Evolutionary conservation across 2,888 invertebrate genomes (phyloP), one percentile per base, ranked within the genome.

Genomic region (Eilema depressum): DNA sequence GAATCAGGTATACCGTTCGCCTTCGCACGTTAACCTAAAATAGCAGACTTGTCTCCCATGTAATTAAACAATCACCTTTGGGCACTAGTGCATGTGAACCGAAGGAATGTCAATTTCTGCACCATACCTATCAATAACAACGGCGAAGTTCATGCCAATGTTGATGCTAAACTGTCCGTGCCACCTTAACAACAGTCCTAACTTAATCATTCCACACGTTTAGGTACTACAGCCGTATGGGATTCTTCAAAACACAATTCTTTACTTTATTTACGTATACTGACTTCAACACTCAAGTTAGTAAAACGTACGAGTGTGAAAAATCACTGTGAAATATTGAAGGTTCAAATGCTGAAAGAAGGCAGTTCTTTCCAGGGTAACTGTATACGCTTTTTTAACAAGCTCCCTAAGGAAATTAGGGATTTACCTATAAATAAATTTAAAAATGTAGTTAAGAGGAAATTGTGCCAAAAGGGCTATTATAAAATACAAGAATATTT

Each of bases 141-240:
- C 26, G 26, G 20, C 20, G 11, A 41, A 25, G 23, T 14, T 30
- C 28, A 53, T n/a, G 26, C 12, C 11, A 53, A 11, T 28, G 64
- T 47, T 53, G 63, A 64, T n/a, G 53, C 63, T 47, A 25, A 14
- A 64, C 47, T 64, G 47, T 64, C n/a, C 12, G 28, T 28, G 12
- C n/a, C 20, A 26, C 47, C 14, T 64, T 26, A 20, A 53, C 28
- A 11, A 63, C 20, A 5, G n/a, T 26, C 11, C 41, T 64, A n/a
- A 53, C 28, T 53, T 53, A 53, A 64, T 53, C 64, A 53, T 28
- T 53, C 47, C n/a, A 23, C 53, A n/a, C 28, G 28, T 47, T 64
- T 47, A n/a, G n/a, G n/a, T n/a, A 28, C 14, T 3, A 17, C 3
- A 17, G 14, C 64, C 47, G 53, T n/a, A 20, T 28, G 64, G 64